Evolutionary conservation across 2,797 vertebrate genomes (phyloP), one percentile per base, ranked within the genome.

Genomic region (Protosalanx chinensis): DNA sequence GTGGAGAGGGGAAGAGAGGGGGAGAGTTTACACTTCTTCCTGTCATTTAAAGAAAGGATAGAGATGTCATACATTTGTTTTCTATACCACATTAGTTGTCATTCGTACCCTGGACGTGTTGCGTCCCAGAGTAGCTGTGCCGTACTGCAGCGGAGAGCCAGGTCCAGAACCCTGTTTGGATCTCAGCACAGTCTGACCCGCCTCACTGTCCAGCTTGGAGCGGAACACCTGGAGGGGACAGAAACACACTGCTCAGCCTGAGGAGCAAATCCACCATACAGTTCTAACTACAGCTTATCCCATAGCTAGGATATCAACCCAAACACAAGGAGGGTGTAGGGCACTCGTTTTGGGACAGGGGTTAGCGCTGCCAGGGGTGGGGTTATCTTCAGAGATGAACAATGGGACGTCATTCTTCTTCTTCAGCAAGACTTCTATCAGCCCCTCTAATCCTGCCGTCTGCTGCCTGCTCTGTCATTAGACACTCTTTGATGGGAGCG

Each of bases 51-150:
- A 53, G 1, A 53, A n/a, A n/a, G 3, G 51, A n/a, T 18, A 8
- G 7, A 46, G 41, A n/a, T 10, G 51, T 56, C 51, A 56, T 16
- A 56, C 18, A n/a, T n/a, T 46, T 10, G 10, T 46, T 46, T 46
- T 46, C 12, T 13, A 13, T 46, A 12, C n/a, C n/a, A n/a, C n/a
- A n/a, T n/a, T n/a, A 27, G 41, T 29, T 29, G 2, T 12, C 15
- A 67, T 23, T 16, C 51, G 29, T 89, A 98, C 97, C 95, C 95
- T 97, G 68, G 93, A 88, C 0, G 93, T 80, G 86, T 93, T 96
- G 65, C 94, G 94, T 29, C 96, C 95, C 76, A 97, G 91, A 1
- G 95, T 82, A 0, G 96, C 91, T 0, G 94, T 82, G 13, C 93
- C 92, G 64, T 94, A 93, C 82, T 94, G 95, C 0, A 93, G 93